Conservation (phyloP, 2,888 invertebrate genomes). For the Luperina testacea region DNA sequence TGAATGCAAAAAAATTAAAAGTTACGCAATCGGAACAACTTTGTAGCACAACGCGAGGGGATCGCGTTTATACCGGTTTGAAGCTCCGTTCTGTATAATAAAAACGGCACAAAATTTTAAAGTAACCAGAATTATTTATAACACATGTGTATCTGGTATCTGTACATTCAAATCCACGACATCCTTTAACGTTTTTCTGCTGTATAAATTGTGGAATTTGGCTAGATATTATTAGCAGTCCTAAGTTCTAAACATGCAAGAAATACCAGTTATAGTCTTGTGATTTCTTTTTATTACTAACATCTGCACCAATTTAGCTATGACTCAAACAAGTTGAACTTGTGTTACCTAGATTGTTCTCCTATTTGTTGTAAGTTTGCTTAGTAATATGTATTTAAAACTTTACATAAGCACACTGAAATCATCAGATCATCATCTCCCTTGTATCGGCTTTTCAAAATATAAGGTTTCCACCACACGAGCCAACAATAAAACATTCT, state of each 20-base stretch:
- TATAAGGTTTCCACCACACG: neutral
- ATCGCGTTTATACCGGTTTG: conserved; percentile 56
- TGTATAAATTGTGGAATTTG: conserved; percentile 33
- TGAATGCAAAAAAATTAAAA: conserved; percentile 65
- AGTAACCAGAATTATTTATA: conserved; percentile 59
- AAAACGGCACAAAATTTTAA: conserved; percentile 44
- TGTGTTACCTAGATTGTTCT: neutral
- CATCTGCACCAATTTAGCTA: neutral
- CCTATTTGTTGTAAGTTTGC: neutral
- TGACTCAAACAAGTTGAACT: neutral
- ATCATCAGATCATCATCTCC: too few species aligned
- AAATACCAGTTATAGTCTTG: conserved; percentile 16
- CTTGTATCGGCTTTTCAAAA: neutral
- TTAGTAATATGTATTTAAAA: neutral
- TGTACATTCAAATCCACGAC: conserved; percentile 46
- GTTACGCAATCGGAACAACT: conserved; percentile 62
- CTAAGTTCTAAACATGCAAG: conserved; percentile 19
- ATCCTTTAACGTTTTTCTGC: conserved; percentile 53
- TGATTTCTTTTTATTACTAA: conserved; percentile 26
- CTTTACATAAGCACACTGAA: neutral
- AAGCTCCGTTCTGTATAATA: conserved; percentile 48
- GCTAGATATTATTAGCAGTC: conserved; percentile 22
- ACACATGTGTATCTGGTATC: conserved; percentile 41
- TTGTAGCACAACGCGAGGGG: conserved; percentile 44
- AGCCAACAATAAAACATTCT: conserved; percentile 33